Base-by-base conservation (phyloP, 2,113 vertebrate genomes). In the Elaphurus davidianus region DNA sequence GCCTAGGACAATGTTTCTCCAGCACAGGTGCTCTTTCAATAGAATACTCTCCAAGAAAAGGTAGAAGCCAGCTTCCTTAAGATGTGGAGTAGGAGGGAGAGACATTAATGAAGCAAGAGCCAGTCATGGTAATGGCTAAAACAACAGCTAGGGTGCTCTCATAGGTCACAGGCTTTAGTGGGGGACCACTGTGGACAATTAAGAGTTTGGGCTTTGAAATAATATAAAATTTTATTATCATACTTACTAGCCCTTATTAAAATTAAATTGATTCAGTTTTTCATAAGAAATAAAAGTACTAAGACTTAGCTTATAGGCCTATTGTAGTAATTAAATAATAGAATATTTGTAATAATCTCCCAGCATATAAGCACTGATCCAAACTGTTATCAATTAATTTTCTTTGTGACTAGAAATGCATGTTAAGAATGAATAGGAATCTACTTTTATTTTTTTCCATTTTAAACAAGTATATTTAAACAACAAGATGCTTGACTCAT, bases 81-180 rank as follows among this genome's bases (percentile, higher is more conserved):
- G 17, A 54, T 94, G 17, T 87, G 6, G 8, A 3, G 1, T 62
- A 62, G 23, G 5, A 79, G 12, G 12, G 17, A 12, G 23, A 62
- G 25, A 5, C 25, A 33, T 60, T 33, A 78, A 60, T 40, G n/a
- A 47, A 62, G 16, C 23, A 60, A n/a, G 33, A 76, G n/a, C n/a
- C 62, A 23, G 55, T 94, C 43, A 52, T 59, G 9, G 13, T 40
- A 78, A 47, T 40, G 43, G 25, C 17, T 78, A 40, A 60, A 87
- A 52, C 47, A 50, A 50, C 33, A 33, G 36, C 23, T 23, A 86
- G 28, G 33, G 4, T 47, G 30, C 23, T 76, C 23, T 59, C 0
- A 98, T 85, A 0, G 99, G 98, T 87, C 97, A 98, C 27, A 57
- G 11, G 6, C 98, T 99, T 64, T 99, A 97, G 30, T 99, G 14